Evolutionary conservation across 2,113 vertebrate genomes (phyloP).

Genomic region (Piaya cayana): DNA sequence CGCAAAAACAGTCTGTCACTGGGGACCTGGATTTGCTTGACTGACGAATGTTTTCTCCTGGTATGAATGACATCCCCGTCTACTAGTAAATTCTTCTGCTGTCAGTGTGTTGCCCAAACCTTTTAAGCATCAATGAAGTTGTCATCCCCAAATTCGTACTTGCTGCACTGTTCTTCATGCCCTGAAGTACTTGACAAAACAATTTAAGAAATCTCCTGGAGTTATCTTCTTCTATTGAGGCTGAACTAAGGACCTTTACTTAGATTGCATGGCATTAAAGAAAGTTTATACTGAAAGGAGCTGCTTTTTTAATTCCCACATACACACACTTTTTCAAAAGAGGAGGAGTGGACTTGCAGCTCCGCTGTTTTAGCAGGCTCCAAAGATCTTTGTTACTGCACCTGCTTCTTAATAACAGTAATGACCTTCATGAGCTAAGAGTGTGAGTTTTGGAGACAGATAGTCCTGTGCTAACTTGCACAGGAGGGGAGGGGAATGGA

Average conservation of each 20-base stretch:
- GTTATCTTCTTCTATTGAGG: not conserved
- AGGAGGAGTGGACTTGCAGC: not conserved
- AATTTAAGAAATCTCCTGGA: not conserved
- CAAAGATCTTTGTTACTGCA: not conserved
- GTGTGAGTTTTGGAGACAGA: not conserved
- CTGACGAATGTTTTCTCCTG: fast-evolving
- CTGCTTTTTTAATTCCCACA: not conserved
- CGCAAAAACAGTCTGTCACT: not conserved
- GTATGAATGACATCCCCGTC: not conserved
- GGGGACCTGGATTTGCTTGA: not conserved
- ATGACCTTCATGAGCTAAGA: not conserved
- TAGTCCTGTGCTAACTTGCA: no score
- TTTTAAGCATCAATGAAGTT: not conserved
- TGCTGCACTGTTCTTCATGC: not conserved
- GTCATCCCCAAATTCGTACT: not conserved
- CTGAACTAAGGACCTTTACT: not conserved
- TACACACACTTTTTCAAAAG: not conserved
- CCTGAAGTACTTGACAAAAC: not conserved
- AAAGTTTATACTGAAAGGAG: not conserved
- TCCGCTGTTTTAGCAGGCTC: not conserved
- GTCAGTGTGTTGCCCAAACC: not conserved
- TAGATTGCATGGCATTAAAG: not conserved
- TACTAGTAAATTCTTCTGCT: not conserved
- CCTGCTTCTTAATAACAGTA: not conserved
- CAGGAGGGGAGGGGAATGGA: not conserved